Evolutionary conservation across 2,113 vertebrate species (phyloP).

Genomic region (Callopanchax toddi): DNA sequence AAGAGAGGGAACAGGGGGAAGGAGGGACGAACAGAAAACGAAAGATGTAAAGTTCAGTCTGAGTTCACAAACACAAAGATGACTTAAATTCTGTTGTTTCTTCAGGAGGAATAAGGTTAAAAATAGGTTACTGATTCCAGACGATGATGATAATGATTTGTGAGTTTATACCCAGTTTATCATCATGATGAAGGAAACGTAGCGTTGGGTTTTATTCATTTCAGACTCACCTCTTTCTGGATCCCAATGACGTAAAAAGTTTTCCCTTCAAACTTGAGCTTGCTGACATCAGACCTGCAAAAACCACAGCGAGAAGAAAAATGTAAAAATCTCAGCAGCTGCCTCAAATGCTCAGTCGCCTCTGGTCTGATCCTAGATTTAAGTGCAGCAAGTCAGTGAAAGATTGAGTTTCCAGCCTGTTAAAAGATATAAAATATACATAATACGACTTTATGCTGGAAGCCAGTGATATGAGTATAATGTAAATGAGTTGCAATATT

Average conservation of each 20-base stretch:
- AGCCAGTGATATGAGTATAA: no score
- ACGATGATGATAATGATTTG: constrained; percentile 17
- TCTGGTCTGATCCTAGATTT: no score
- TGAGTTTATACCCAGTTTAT: constrained; percentile 17
- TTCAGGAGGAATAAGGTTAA: constrained; percentile 11
- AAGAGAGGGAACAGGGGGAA: background rate
- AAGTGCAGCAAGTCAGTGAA: no score
- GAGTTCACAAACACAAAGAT: constrained; percentile 17
- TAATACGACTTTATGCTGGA: no score
- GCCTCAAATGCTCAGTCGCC: no score
- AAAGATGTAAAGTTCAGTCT: constrained; percentile 11
- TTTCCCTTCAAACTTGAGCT: constrained; percentile 98
- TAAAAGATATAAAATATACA: no score
- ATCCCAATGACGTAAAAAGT: constrained; percentile 95
- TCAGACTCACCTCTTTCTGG: constrained; percentile 90
- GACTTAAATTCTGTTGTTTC: constrained; percentile 7
- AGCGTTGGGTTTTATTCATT: constrained; percentile 4
- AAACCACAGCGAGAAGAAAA: background rate
- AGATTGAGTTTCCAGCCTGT: no score
- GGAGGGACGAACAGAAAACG: constrained; percentile 10
- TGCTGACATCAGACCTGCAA: constrained; percentile 93
- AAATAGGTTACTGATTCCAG: constrained; percentile 17
- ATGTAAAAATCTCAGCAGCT: no score
- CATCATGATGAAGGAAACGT: constrained; percentile 10
- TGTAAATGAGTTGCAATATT: no score